phyloP scores from a whole-genome alignment of 2,888 invertebrate genomes.

The Crepidodera aurea region DNA sequence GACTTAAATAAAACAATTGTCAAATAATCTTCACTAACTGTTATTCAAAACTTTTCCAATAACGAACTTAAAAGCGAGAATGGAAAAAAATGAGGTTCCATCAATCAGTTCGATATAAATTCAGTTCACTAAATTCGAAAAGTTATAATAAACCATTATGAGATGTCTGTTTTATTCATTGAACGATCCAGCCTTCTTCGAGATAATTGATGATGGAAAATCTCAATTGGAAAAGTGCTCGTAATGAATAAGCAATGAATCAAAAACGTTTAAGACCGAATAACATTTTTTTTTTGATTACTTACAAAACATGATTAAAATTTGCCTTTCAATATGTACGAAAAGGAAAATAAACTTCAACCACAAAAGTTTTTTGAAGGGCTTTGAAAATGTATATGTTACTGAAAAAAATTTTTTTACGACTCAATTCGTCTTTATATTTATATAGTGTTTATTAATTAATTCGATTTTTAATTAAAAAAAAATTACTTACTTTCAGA shows the following conservation, averaged over 20 bases:
- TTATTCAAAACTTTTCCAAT: slow-evolving; percentile 17
- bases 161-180: slow-evolving; percentile 31
- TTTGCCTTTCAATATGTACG: too few species aligned
- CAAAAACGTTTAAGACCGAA: neutral
- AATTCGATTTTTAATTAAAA: too few species aligned
- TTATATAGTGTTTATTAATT: too few species aligned
- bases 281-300: slow-evolving; percentile 4
- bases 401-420: too few species aligned
- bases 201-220: slow-evolving; percentile 25
- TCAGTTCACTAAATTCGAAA: slow-evolving; percentile 27
- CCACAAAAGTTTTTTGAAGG: too few species aligned
- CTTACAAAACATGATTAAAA: too few species aligned
- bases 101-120: slow-evolving; percentile 22
- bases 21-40: neutral
- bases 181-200: slow-evolving; percentile 1
- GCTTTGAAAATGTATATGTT: too few species aligned
- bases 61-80: slow-evolving; percentile 7
- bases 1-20: neutral
- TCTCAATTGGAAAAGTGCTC: slow-evolving; percentile 18
- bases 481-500: too few species aligned
- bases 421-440: too few species aligned
- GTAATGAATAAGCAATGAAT: slow-evolving; percentile 22
- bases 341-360: too few species aligned
- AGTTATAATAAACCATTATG: slow-evolving; percentile 32
- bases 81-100: slow-evolving; percentile 14